These are phyloP conservation scores for Arenaria interpres DNA, from an alignment of 2,113 vertebrate species.

Conservation along the genomic window DNA sequence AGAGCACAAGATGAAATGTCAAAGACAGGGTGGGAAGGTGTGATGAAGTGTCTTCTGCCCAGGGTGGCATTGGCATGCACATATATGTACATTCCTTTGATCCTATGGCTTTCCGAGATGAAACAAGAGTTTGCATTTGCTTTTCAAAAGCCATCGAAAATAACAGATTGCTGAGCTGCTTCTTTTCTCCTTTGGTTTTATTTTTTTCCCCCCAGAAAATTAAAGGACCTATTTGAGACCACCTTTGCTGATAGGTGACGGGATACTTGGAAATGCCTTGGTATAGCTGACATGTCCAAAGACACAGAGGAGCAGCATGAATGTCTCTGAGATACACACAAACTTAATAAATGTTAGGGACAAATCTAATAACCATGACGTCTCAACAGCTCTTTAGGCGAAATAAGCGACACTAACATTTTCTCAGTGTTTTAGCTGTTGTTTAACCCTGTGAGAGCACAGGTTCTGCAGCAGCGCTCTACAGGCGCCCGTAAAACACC, in stretches of 20 bases:
- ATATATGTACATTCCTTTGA: neutral
- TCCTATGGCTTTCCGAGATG: neutral
- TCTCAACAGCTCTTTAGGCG: slow-evolving; percentile 2
- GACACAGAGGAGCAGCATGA: neutral
- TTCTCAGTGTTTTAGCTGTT: neutral
- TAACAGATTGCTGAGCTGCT: neutral
- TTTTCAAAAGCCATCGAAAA: neutral
- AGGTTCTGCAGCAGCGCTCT: neutral
- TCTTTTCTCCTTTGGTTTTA: neutral
- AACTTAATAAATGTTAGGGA: neutral
- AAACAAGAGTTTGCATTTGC: neutral
- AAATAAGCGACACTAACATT: neutral
- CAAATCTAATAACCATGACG: neutral
- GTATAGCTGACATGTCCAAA: neutral
- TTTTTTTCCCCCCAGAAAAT: neutral
- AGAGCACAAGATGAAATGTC: neutral
- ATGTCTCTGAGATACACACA: neutral
- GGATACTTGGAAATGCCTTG: slow-evolving; percentile 1
- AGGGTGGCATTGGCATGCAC: neutral
- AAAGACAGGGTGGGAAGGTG: neutral
- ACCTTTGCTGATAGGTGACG: neutral
- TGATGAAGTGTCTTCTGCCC: neutral
- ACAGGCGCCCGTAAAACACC: neutral
- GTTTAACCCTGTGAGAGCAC: neutral
- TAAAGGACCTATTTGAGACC: neutral